A percentile compares a stretch with the other conserved stretches of the same genome.
Evolutionary conservation across 2,888 invertebrate genomes (phyloP).

Genomic region (Drosophila kambysellisi): DNA sequence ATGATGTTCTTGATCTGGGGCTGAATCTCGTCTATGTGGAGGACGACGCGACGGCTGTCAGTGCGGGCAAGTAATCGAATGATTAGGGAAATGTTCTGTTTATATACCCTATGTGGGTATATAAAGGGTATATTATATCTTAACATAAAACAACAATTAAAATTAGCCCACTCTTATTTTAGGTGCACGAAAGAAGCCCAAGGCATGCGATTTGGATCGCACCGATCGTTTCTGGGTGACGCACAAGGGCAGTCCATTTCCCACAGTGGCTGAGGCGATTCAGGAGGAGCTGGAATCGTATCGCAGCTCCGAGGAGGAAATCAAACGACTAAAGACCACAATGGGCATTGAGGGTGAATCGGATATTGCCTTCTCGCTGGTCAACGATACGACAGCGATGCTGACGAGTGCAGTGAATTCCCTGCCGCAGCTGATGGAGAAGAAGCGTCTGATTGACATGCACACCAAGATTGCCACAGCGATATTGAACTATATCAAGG

Average conservation of each 20-base stretch:
- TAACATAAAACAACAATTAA: background rate
- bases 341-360: constrained; percentile 97
- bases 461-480: constrained; percentile 99
- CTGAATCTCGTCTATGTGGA: constrained; percentile 92
- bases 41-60: constrained; percentile 86
- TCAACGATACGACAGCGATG: constrained; percentile 96
- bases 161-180: constrained; percentile 62
- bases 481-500: constrained; percentile 93
- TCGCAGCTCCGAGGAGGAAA: constrained; percentile 96
- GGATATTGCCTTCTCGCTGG: constrained; percentile 93
- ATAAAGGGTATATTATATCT: background rate
- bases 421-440: constrained; percentile 97
- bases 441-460: constrained; percentile 98
- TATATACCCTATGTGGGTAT: background rate
- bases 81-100: background rate
- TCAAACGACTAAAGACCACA: constrained; percentile 96
- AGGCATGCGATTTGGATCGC: constrained; percentile 95
- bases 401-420: constrained; percentile 98
- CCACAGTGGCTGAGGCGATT: constrained; percentile 98
- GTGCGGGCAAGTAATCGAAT: constrained; percentile 53
- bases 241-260: constrained; percentile 97
- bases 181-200: constrained; percentile 91
- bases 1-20: constrained; percentile 97
- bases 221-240: constrained; percentile 96
- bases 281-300: constrained; percentile 99